Evolutionary conservation across 92 coral and sea anemone genomes (phyloP).

Genomic region (Diadumene lineata): DNA sequence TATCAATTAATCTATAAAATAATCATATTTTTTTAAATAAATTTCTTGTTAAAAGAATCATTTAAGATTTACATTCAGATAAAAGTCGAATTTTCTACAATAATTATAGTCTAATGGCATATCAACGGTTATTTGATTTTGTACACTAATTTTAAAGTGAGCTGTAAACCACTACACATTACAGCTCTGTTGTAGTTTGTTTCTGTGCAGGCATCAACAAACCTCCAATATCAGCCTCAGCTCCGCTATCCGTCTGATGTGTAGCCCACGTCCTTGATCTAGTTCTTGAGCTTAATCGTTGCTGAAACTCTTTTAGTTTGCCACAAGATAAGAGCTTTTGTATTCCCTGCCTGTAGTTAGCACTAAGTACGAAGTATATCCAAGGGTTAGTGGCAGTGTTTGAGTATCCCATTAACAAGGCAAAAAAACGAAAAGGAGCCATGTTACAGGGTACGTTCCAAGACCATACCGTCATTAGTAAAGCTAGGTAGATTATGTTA

Average conservation of each 20-base stretch:
- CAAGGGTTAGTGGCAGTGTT: slow-evolving; percentile 43
- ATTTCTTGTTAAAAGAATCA: no score
- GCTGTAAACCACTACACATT: no score
- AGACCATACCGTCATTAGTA: slow-evolving; percentile 34
- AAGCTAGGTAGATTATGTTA: slow-evolving; percentile 7
- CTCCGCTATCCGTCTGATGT: slow-evolving; percentile 36
- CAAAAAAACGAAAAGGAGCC: slow-evolving; percentile 23
- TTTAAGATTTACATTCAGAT: no score
- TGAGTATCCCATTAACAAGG: slow-evolving; percentile 31
- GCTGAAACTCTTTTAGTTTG: slow-evolving; percentile 8
- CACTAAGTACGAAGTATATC: slow-evolving; percentile 38
- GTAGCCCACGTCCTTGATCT: slow-evolving; percentile 32
- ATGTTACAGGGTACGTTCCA: slow-evolving; percentile 33
- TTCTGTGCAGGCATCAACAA: not conserved
- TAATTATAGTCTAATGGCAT: no score
- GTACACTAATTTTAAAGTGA: no score
- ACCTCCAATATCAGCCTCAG: slow-evolving; percentile 40
- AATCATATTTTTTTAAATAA: no score
- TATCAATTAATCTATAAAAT: no score
- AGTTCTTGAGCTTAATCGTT: slow-evolving; percentile 29
- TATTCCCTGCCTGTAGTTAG: slow-evolving; percentile 36
- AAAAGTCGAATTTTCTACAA: no score
- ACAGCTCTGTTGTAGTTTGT: not conserved
- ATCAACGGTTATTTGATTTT: no score
- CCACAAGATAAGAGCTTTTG: slow-evolving; percentile 26